phyloP scores from a whole-genome alignment of 1,140 invertebrate genomes.

The Aleiodes sp. region DNA sequence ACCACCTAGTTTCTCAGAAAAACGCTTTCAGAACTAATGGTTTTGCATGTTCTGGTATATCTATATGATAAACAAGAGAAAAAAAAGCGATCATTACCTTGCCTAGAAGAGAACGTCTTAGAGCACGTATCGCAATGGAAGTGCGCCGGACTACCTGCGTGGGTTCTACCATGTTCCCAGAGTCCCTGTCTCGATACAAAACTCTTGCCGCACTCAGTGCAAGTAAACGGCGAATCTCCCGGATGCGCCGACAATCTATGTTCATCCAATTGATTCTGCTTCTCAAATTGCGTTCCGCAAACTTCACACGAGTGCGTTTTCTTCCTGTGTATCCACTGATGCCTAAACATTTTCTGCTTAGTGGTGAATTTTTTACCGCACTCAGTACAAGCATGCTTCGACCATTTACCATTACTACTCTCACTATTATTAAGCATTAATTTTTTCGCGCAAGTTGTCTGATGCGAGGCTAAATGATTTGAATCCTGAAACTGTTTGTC shows the following conservation, averaged over 20 bases:
- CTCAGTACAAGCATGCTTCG: slow-evolving; percentile 62
- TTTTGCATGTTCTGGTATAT: no score
- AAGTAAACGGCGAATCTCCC: slow-evolving; percentile 63
- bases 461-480: slow-evolving; percentile 53
- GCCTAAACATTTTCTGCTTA: slow-evolving; percentile 66
- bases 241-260: slow-evolving; percentile 62
- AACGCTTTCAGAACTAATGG: no score
- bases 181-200: slow-evolving; percentile 65
- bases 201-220: slow-evolving; percentile 63
- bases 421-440: slow-evolving; percentile 53
- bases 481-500: slow-evolving; percentile 62
- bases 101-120: slow-evolving; percentile 68
- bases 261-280: slow-evolving; percentile 60
- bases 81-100: no score
- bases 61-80: no score
- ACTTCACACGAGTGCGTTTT: slow-evolving; percentile 65
- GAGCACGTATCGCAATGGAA: slow-evolving; percentile 70
- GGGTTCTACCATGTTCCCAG: slow-evolving; percentile 65
- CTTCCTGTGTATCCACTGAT: slow-evolving; percentile 67
- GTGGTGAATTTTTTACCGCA: slow-evolving; percentile 66
- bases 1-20: no score
- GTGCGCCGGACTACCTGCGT: slow-evolving; percentile 61
- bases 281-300: slow-evolving; percentile 62
- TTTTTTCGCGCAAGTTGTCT: slow-evolving; percentile 58
- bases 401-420: slow-evolving; percentile 53